Base-by-base conservation (phyloP, 2,113 vertebrate species). In the Caloenas nicobarica region DNA sequence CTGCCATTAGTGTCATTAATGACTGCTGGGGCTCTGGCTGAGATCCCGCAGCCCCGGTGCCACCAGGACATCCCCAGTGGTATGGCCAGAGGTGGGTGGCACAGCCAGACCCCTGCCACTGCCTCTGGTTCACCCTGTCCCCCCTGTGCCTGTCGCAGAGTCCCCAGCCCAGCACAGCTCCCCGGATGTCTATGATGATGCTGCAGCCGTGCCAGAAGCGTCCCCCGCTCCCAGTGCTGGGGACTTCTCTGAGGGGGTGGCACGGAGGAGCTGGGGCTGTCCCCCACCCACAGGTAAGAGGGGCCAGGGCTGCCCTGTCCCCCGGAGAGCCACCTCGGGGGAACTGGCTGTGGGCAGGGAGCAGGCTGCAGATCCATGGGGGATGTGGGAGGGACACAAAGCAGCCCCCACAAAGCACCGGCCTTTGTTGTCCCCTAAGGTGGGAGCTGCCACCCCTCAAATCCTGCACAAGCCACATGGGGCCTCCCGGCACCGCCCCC, bases 151-250 rank as follows among this genome's bases (percentile, higher is more conserved):
- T 16, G 23, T 48, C 38, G 44, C 89, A 94, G 93, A 10, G 16
- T 4, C 50, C 57, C 53, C 62, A 40, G 57, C 33, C 0, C 9
- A 74, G 40, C 28, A 23, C 1, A 3, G 48, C 16, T 8, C 4
- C 65, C 50, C 3, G 1, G 82, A 65, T 1, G 76, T 44, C 70
- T 91, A 93, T 0, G 91, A 95, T 0, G 76, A 95, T 44, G 91
- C 28, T 0, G 1, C 0, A 3, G 87, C 51, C 0, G 3, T 56
- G 60, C 16, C 10, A 0, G 12, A 81, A 19, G 74, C 46, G 25
- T 3, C 29, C 14, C 42, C 23, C 0, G 2, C n/a, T 79, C 5
- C 71, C 13, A 2, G 9, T 17, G 0, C 56, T 2, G 44, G 50
- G 50, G 71, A 56, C 22, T 4, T 40, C 21, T 28, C 56, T 0